Conservation (phyloP, 2,113 vertebrate genomes). For the Coracopsis vasa region DNA sequence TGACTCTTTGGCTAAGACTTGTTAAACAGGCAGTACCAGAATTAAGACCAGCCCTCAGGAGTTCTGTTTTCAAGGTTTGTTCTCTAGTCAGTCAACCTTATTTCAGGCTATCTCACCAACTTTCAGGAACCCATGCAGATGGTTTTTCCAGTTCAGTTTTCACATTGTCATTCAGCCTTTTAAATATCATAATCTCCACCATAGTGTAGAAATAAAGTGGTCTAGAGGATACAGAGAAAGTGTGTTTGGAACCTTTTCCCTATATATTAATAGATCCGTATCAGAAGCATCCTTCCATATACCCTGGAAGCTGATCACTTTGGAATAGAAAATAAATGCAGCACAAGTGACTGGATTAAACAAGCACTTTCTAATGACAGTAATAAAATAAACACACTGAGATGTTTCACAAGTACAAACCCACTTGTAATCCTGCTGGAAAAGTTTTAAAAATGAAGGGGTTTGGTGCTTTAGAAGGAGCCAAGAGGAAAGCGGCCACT, state of each 20-base stretch:
- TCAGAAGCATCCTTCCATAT: not conserved
- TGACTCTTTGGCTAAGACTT: not conserved
- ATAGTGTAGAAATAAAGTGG: not conserved
- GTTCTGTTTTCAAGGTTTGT: not conserved
- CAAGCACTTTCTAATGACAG: slow-evolving; percentile 1
- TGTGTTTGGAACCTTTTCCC: not conserved
- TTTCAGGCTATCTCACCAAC: not conserved
- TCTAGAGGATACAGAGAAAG: not conserved
- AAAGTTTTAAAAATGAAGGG: slow-evolving; percentile 6
- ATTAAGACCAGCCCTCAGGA: not conserved
- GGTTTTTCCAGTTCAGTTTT: not conserved
- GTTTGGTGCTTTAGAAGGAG: not conserved
- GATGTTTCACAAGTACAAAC: slow-evolving; percentile 4
- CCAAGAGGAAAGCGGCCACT: not conserved
- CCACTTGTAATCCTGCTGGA: not conserved
- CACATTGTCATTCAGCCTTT: not conserved
- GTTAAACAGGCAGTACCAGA: not conserved
- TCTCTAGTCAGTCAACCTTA: not conserved
- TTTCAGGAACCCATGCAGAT: not conserved
- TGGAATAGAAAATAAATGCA: not conserved
- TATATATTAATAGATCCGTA: not conserved
- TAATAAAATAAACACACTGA: slow-evolving; percentile 23
- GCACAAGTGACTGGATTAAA: not conserved
- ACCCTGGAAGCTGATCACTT: not conserved
- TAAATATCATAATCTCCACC: not conserved